Base-by-base conservation (phyloP, 2,888 invertebrate species). In the Ichneumon xanthorius region DNA sequence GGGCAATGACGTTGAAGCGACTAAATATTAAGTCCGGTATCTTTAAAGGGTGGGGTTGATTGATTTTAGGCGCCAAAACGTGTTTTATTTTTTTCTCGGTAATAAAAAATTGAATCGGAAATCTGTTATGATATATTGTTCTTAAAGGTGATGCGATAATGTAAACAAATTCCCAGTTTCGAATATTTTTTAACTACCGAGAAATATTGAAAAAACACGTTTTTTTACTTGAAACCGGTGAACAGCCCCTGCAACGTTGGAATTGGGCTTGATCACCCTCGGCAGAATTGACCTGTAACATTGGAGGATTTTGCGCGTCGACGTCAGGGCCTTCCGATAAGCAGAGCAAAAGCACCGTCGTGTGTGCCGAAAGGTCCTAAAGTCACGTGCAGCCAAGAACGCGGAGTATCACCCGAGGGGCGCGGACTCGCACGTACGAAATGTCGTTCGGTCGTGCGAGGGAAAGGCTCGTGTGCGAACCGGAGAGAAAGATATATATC, bases 361-460 rank as follows among this genome's bases (percentile, higher is more conserved):
- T 63, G 37, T 40, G 58, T 19, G 68, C 33, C 55, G 55, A 22
- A 48, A 76, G 53, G 19, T 19, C 50, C 30, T 67, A 76, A 80
- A 87, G 87, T 85, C 87, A 86, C 86, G 87, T 87, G 85, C 85
- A 72, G 68, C 30, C 58, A 80, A 67, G 72, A 80, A 80, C 65
- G 65, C 77, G 14, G 67, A 30, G 71, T 58, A 50, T 48, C 67
- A 81, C 68, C 81, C 75, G 67, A 82, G 89, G 85, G 84, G 87
- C 87, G 88, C 88, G 87, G 84, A 86, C 84, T 85, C 88, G 45
- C 45, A 73, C 87, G 86, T 88, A 87, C 87, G 88, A 89, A 89
- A 89, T 88, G 88, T 89, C 89, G 88, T 87, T 87, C 88, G 87
- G 82, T 76, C 80, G 86, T 82, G 81, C 87, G 87, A 87, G 90